Percentiles rank a stretch among this genome's conserved stretches.
Conservation (phyloP, 2,888 invertebrate species). For the Clitarchus hookeri region DNA sequence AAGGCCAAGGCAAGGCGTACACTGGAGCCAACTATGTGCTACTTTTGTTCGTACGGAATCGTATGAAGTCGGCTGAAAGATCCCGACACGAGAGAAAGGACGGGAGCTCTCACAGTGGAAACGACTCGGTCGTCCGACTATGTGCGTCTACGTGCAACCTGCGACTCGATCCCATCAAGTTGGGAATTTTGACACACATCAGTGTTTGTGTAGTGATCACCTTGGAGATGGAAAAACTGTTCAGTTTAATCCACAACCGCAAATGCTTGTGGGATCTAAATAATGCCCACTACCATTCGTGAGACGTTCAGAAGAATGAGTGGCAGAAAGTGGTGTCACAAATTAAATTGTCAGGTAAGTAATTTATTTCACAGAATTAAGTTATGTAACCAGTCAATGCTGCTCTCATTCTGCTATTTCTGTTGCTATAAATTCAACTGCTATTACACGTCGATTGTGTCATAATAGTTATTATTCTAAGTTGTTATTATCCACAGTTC, state of each 20-base stretch:
- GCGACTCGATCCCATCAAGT: neutral
- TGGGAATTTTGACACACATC: neutral
- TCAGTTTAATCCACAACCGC: neutral
- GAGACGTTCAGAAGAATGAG: neutral
- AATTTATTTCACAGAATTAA: neutral
- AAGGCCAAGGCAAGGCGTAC: too few species aligned
- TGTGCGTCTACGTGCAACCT: neutral
- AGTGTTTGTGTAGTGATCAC: neutral
- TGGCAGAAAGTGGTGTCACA: neutral
- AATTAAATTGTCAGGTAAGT: neutral
- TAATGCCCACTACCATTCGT: neutral
- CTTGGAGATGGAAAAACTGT: neutral
- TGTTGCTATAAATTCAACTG: too few species aligned
- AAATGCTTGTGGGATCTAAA: neutral
- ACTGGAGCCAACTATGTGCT: too few species aligned
- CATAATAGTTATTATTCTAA: too few species aligned
- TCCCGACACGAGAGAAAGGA: too few species aligned
- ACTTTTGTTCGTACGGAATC: too few species aligned
- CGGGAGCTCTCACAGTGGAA: too few species aligned
- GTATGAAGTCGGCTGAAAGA: too few species aligned
- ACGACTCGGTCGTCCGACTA: too few species aligned
- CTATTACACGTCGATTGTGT: too few species aligned
- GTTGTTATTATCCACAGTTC: neutral
- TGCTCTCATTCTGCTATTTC: too few species aligned
- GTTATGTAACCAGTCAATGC: too few species aligned